These are phyloP conservation scores for Cheilosia scutellata DNA, from an alignment of 2,888 invertebrate genomes.

Conservation along the genomic window DNA sequence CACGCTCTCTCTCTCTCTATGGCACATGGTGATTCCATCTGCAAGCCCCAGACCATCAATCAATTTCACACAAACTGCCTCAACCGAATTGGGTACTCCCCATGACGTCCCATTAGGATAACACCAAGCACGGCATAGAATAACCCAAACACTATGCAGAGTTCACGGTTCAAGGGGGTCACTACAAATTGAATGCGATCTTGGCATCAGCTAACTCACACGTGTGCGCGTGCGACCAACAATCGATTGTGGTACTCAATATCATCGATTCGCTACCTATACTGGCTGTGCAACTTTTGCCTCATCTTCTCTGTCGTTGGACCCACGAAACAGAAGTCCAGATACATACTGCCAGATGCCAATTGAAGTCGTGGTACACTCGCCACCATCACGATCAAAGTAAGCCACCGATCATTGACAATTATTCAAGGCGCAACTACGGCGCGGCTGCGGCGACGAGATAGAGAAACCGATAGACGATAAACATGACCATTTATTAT, in stretches of 20 bases:
- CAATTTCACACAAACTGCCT: slow-evolving; percentile 68
- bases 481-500: slow-evolving; percentile 66
- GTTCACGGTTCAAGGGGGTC: slow-evolving; percentile 68
- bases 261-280: slow-evolving; percentile 51
- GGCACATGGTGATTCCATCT: neutral
- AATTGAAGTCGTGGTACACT: slow-evolving; percentile 43
- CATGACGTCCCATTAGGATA: slow-evolving; percentile 64
- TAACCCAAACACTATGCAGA: slow-evolving; percentile 54
- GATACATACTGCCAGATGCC: slow-evolving; percentile 12
- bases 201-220: slow-evolving; percentile 25
- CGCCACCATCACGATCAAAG: slow-evolving; percentile 25
- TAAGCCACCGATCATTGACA: slow-evolving; percentile 55
- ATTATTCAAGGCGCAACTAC: slow-evolving; percentile 62
- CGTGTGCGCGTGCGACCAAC: slow-evolving; percentile 38
- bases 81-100: slow-evolving; percentile 61
- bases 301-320: neutral
- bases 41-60: slow-evolving; percentile 49
- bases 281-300: slow-evolving; percentile 35
- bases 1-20: neutral
- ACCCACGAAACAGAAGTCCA: slow-evolving; percentile 30
- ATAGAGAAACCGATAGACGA: slow-evolving; percentile 69
- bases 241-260: slow-evolving; percentile 51
- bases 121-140: slow-evolving; percentile 32
- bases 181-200: slow-evolving; percentile 68
- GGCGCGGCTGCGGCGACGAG: slow-evolving; percentile 48